These are phyloP conservation scores for Ianthella basta DNA, from an alignment of 37 sponge, comb jelly and placozoan genomes.

Conservation along the genomic window DNA sequence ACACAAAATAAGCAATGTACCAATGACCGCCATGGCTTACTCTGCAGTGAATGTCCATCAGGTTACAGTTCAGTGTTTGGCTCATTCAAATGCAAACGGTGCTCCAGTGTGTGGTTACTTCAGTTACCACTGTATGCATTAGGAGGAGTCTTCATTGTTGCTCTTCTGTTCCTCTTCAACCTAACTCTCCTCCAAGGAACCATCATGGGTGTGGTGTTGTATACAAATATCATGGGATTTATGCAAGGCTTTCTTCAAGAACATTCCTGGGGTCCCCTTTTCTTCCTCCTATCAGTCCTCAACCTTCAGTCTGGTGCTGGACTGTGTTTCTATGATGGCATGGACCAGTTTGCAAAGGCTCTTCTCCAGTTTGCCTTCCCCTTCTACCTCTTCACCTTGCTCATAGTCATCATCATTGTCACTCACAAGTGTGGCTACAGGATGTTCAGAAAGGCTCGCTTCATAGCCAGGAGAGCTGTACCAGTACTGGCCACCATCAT, in stretches of 20 bases:
- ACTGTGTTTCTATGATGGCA: slow-evolving; percentile 20
- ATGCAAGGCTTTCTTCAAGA: background rate
- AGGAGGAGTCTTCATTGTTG: slow-evolving; percentile 36
- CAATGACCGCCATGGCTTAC: slow-evolving; percentile 23
- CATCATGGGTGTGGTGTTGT: slow-evolving; percentile 51
- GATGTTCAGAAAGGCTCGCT: background rate
- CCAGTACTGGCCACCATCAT: slow-evolving; percentile 29
- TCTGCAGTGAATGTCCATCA: slow-evolving; percentile 49
- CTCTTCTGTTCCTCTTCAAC: slow-evolving; percentile 33
- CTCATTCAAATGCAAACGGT: slow-evolving; percentile 28
- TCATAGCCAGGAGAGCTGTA: slow-evolving; percentile 24
- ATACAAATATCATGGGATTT: slow-evolving; percentile 36
- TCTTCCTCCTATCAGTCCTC: background rate
- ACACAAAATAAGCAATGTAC: too few relatives aligned
- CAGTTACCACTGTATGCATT: slow-evolving; percentile 21
- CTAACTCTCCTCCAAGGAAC: slow-evolving; percentile 45
- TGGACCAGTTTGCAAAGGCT: slow-evolving; percentile 20
- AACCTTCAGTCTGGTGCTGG: background rate
- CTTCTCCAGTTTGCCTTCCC: slow-evolving; percentile 20
- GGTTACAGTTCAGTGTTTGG: slow-evolving; percentile 43
- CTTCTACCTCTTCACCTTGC: slow-evolving; percentile 8
- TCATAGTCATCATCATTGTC: slow-evolving; percentile 5
- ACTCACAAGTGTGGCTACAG: slow-evolving; percentile 6
- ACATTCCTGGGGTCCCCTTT: background rate
- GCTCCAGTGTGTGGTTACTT: slow-evolving; percentile 29